Evolutionary conservation across 2,113 vertebrate species (phyloP).

Genomic region (Crotalus tigris): DNA sequence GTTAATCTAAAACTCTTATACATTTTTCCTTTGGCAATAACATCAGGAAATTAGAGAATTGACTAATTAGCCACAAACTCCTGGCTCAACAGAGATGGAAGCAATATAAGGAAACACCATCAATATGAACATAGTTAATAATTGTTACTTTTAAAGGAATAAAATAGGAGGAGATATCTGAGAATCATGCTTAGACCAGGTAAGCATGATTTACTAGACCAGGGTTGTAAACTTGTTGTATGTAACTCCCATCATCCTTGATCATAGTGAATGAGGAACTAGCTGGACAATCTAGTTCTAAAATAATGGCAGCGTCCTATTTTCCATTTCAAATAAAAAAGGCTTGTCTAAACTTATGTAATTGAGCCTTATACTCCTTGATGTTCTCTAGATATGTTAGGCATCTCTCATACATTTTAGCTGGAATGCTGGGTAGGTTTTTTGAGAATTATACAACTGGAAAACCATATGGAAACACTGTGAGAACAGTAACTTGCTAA

Average conservation of each 20-base stretch:
- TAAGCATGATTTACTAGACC: neutral
- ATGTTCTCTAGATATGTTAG: neutral
- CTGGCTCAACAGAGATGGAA: neutral
- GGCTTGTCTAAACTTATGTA: neutral
- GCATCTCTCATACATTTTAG: neutral
- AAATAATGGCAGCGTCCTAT: neutral
- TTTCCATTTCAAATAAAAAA: neutral
- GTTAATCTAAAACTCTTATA: neutral
- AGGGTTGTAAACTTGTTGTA: neutral
- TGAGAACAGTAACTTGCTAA: neutral
- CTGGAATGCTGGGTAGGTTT: neutral
- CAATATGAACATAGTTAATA: neutral
- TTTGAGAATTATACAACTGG: neutral
- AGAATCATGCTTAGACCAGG: neutral
- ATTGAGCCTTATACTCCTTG: neutral
- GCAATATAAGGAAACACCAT: neutral
- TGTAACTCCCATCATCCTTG: neutral
- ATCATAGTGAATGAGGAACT: neutral
- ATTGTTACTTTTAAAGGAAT: neutral
- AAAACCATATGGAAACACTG: neutral
- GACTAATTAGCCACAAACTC: constrained; percentile 18
- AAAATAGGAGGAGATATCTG: neutral
- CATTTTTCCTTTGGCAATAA: constrained; percentile 18
- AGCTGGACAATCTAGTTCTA: neutral
- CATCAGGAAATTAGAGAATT: constrained; percentile 14